Conservation (phyloP, 2,797 vertebrate genomes). For the Megaceryle alcyon region DNA sequence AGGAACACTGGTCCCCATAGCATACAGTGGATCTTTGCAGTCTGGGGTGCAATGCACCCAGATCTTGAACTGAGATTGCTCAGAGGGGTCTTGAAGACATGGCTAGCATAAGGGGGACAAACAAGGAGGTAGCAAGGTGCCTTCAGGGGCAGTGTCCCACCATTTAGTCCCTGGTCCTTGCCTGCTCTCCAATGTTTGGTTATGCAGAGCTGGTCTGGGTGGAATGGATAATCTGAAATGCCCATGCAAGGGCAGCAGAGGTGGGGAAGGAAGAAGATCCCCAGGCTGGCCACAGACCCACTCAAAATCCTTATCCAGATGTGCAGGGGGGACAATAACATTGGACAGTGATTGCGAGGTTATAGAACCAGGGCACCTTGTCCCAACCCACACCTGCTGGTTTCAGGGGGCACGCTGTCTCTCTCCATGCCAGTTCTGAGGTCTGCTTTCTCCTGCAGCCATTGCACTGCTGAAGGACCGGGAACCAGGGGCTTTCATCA, state of each 20-base stretch:
- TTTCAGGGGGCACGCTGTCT: neutral
- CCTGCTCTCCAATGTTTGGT: neutral
- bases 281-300: neutral
- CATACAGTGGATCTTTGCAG: neutral
- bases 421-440: neutral
- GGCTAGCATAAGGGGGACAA: neutral
- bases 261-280: neutral
- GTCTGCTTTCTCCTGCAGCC: slow-evolving; percentile 77
- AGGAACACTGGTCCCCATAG: neutral
- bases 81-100: neutral
- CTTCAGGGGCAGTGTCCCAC: neutral
- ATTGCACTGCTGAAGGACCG: slow-evolving; percentile 91
- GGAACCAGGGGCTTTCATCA: slow-evolving; percentile 96
- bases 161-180: neutral
- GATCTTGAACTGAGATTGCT: neutral
- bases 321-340: accelerated
- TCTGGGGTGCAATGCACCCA: neutral
- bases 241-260: neutral
- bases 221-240: neutral
- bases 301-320: neutral
- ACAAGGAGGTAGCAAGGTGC: neutral
- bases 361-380: accelerated
- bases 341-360: neutral
- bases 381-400: neutral
- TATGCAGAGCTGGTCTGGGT: neutral